A percentile compares a stretch with the other conserved stretches of the same genome.
phyloP scores from a whole-genome alignment of 2,888 invertebrate genomes.

The Celastrina argiolus region DNA sequence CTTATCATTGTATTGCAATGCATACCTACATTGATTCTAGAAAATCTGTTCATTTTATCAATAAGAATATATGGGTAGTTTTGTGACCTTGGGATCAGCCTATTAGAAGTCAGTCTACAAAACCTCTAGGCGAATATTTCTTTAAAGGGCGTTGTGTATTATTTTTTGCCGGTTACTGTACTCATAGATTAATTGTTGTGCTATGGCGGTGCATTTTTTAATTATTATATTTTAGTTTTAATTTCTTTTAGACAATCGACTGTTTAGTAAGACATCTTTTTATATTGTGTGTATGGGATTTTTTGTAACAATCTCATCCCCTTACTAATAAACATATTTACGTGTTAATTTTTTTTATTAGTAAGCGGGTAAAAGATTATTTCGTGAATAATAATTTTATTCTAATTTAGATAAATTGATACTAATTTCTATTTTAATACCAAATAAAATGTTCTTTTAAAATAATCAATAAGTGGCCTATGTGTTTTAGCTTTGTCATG shows the following conservation, averaged over 20 bases:
- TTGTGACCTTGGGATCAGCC: too few relatives aligned
- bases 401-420: slow-evolving; percentile 1
- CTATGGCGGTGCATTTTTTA: slow-evolving; percentile 15
- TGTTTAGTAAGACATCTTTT: not conserved
- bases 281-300: not conserved
- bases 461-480: too few relatives aligned
- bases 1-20: too few relatives aligned
- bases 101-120: too few relatives aligned
- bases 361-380: not conserved
- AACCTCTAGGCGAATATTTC: not conserved
- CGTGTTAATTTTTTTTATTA: not conserved
- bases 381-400: not conserved
- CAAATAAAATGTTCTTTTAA: not conserved
- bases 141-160: not conserved
- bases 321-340: too few relatives aligned
- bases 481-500: not conserved
- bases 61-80: too few relatives aligned
- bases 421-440: not conserved
- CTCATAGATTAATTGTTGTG: not conserved
- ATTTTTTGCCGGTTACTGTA: not conserved
- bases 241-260: slow-evolving; percentile 5
- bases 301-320: too few relatives aligned
- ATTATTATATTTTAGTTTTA: not conserved
- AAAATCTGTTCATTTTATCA: too few relatives aligned
- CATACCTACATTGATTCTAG: too few relatives aligned